Evolutionary conservation across 1,140 invertebrate genomes (phyloP).

Genomic region (Brachionus asplanchnoidis): DNA sequence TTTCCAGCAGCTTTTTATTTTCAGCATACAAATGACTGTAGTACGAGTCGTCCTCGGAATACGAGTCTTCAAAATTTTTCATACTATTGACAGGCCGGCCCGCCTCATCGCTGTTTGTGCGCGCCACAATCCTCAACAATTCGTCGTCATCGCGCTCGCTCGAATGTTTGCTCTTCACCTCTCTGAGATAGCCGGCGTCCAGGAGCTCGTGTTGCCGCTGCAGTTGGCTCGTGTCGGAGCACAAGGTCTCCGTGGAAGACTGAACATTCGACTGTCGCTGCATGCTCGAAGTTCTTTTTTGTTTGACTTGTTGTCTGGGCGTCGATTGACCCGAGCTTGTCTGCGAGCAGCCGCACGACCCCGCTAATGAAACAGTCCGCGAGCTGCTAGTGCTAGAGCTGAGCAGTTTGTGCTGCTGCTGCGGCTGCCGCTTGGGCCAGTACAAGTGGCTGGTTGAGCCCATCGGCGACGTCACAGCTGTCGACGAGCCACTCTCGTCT

Average conservation of each 20-base stretch:
- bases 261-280: slow-evolving; percentile 18
- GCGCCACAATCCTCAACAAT: neutral
- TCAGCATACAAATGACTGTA: slow-evolving; percentile 18
- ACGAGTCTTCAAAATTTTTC: neutral
- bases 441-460: neutral
- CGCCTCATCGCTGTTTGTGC: neutral
- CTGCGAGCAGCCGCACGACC: neutral
- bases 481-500: slow-evolving; percentile 31
- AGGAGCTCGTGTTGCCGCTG: slow-evolving; percentile 2
- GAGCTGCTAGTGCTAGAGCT: neutral
- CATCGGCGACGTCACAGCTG: slow-evolving; percentile 20
- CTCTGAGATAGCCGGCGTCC: neutral
- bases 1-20: slow-evolving; percentile 13
- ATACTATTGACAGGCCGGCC: neutral
- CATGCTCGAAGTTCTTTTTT: neutral
- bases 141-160: neutral
- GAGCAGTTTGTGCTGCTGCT: neutral
- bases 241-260: slow-evolving; percentile 31
- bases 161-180: neutral
- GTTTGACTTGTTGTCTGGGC: neutral
- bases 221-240: neutral
- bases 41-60: slow-evolving; percentile 13
- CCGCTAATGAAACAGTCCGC: neutral
- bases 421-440: neutral
- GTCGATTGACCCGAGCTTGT: slow-evolving; percentile 24